phyloP scores from a whole-genome alignment of 1,140 invertebrate genomes.

The Rhizoglyphus robini region DNA sequence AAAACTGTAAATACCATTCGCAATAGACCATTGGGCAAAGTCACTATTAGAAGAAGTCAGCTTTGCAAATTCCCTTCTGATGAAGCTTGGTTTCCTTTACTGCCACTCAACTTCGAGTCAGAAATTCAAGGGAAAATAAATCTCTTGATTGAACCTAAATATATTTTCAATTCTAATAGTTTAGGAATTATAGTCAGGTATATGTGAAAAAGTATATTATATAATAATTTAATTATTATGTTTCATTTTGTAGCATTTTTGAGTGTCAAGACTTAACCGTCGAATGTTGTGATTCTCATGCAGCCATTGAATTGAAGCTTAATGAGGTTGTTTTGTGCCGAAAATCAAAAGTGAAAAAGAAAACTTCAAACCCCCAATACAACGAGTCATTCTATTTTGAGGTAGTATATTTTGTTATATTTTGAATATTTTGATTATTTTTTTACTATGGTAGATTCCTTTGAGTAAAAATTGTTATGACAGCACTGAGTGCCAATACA shows the following conservation, averaged over 20 bases:
- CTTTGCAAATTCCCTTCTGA: conserved; percentile 69
- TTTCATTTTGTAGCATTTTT: conserved; percentile 41
- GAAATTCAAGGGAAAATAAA: conserved; percentile 57
- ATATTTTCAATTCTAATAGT: conserved; percentile 28
- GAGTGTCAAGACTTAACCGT: conserved; percentile 78
- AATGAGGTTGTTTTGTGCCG: conserved; percentile 62
- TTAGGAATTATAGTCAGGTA: conserved; percentile 34
- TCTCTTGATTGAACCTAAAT: conserved; percentile 33
- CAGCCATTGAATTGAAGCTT: conserved; percentile 58
- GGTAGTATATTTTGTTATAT: conserved; percentile 37
- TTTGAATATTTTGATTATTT: background rate
- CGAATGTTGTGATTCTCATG: conserved; percentile 77
- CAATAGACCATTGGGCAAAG: conserved; percentile 66
- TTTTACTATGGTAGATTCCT: background rate
- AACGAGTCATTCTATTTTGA: conserved; percentile 77
- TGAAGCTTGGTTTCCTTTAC: conserved; percentile 78
- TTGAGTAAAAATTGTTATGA: conserved; percentile 20
- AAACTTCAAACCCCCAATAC: conserved; percentile 72
- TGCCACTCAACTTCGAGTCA: conserved; percentile 65
- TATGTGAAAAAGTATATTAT: background rate
- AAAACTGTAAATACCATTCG: conserved; percentile 52
- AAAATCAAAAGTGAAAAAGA: conserved; percentile 70
- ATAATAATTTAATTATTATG: background rate
- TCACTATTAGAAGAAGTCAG: conserved; percentile 70
- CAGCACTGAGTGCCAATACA: conserved; percentile 28